A percentile compares a stretch with the other conserved stretches of the same genome.
phyloP scores from a whole-genome alignment of 2,888 invertebrate genomes.

The Tolmerus cingulatus region DNA sequence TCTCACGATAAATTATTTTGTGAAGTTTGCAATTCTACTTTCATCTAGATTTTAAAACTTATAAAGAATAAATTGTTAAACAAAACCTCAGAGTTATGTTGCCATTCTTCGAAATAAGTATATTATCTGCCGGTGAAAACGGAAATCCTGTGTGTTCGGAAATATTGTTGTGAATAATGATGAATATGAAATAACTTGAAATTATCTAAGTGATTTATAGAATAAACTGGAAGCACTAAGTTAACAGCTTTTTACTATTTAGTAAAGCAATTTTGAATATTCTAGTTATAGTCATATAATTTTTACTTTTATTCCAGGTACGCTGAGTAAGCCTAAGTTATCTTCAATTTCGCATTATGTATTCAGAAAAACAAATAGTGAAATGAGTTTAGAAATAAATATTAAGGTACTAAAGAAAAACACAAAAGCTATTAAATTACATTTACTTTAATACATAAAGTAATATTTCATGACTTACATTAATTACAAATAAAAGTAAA shows the following conservation, averaged over 20 bases:
- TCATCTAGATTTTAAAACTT: no score
- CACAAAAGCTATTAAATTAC: background rate
- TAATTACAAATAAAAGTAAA: background rate
- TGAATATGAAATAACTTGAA: background rate
- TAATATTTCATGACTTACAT: conserved; percentile 18
- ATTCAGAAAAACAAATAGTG: no score
- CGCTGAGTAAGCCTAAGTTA: background rate
- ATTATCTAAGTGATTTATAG: background rate
- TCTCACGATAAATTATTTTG: no score
- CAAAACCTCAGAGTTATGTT: no score
- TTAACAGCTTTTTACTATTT: background rate
- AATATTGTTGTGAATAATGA: background rate
- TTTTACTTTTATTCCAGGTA: background rate
- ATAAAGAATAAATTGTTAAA: no score
- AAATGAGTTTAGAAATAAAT: no score
- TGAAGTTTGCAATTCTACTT: no score
- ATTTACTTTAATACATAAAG: conserved; percentile 15
- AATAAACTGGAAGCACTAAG: background rate
- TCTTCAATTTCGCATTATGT: background rate
- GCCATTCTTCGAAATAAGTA: background rate
- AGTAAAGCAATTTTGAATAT: background rate
- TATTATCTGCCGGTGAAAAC: background rate
- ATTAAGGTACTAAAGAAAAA: background rate
- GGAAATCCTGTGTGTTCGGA: background rate
- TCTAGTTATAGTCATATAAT: background rate